Base-by-base conservation (phyloP, 2,113 vertebrate genomes). In the Carettochelys insculpta region DNA sequence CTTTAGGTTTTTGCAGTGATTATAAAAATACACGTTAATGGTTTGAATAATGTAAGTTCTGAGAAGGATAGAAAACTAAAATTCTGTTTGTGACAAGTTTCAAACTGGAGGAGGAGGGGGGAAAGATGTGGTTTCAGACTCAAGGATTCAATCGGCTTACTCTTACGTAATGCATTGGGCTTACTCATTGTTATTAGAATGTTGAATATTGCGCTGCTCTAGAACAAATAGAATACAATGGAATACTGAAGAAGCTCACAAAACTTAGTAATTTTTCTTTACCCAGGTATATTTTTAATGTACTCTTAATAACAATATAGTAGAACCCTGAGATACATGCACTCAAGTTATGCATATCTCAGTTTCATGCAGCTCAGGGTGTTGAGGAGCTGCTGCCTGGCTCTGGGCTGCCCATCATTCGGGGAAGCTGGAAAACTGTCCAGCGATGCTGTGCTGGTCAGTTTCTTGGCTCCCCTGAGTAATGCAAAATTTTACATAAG, bases 141-240 rank as follows among this genome's bases (percentile, higher is more conserved):
- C 90, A 96, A 93, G 93, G 88, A 34, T 92, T 95, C 95, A 96
- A 96, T 95, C 95, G 92, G 88, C 94, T 96, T 97, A 96, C 79
- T 82, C 61, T 96, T 97, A 93, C n/a, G 48, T 95, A 95, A 97
- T 95, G 93, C 90, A 84, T 96, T 95, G 96, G 94, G 91, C 91
- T 96, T 95, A 93, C 93, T 96, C 94, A 87, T 91, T 93, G 90
- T 95, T 90, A 87, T 92, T 95, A 82, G 80, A 88, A 88, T 95
- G 86, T 87, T 87, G 95, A 92, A 75, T 94, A 89, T 88, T 95
- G 92, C 88, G 85, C 92, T 77, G 85, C 85, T 90, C 83, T 92
- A 92, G 90, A 96, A 92, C 92, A 90, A 61, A 90, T 90, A 56
- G 51, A 94, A 82, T 81, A 92, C 84, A 94, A 90, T 96, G 94